Conservation (phyloP, 2,113 vertebrate species). For the Agelaius tricolor region DNA sequence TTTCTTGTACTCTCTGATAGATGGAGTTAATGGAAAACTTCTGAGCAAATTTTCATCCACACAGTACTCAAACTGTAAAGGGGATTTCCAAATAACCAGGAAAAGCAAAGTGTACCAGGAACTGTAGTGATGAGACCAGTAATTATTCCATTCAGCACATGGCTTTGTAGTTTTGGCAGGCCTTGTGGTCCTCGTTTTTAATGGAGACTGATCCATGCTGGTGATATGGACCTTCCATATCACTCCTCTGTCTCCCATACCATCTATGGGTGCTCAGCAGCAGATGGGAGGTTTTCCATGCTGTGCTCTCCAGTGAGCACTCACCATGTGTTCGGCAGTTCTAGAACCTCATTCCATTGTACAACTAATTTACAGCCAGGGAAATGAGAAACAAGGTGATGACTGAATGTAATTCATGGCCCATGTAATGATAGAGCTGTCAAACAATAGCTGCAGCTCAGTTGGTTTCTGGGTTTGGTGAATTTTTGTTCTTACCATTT, state of each 20-base stretch:
- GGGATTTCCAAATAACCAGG: not conserved
- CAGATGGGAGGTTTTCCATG: not conserved
- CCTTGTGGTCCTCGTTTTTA: not conserved
- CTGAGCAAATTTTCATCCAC: not conserved
- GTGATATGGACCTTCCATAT: not conserved
- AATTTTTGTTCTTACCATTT: not conserved
- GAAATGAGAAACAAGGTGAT: slow-evolving; percentile 75
- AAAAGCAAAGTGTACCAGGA: not conserved
- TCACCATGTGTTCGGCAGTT: slow-evolving; percentile 11
- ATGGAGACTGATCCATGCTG: not conserved
- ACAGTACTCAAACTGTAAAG: not conserved
- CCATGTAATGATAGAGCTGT: slow-evolving; percentile 71
- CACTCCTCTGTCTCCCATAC: accelerated
- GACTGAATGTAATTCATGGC: slow-evolving; percentile 65
- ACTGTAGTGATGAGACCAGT: not conserved
- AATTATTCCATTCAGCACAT: not conserved
- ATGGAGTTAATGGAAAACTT: not conserved
- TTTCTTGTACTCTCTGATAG: not conserved
- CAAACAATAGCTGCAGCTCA: slow-evolving; percentile 47
- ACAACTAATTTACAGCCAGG: slow-evolving; percentile 68
- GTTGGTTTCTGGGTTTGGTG: not conserved
- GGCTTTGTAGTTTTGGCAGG: not conserved
- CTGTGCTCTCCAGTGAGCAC: slow-evolving; percentile 5
- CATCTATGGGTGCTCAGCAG: not conserved
- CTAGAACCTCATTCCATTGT: slow-evolving; percentile 61